phyloP scores from a whole-genome alignment of 2,888 invertebrate species.

The Tridacna gigas region DNA sequence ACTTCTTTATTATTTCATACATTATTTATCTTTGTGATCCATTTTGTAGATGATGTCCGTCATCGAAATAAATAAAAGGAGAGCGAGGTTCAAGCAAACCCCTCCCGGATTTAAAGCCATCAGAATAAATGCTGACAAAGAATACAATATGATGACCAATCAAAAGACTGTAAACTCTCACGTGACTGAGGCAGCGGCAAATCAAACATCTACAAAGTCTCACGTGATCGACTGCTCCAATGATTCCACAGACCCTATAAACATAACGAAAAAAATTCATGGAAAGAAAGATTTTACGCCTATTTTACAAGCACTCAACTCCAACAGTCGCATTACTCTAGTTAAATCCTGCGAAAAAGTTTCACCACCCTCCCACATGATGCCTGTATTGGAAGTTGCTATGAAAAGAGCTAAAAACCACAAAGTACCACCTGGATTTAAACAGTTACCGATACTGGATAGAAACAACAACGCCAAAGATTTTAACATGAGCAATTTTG shows the following conservation, averaged over 20 bases:
- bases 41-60: conserved; percentile 9
- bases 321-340: background rate
- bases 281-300: background rate
- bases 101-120: background rate
- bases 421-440: conserved; percentile 3
- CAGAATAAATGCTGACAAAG: too few relatives aligned
- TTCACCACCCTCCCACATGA: background rate
- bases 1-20: too few relatives aligned
- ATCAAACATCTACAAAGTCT: background rate
- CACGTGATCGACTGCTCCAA: background rate
- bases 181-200: too few relatives aligned
- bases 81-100: background rate
- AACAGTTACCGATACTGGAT: background rate
- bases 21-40: too few relatives aligned
- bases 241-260: background rate
- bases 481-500: background rate
- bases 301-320: background rate
- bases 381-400: background rate
- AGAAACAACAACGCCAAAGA: background rate
- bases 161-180: too few relatives aligned
- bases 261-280: background rate
- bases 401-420: conserved; percentile 4
- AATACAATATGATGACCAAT: background rate
- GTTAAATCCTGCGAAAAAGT: background rate
- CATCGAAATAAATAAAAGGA: background rate